Percentiles rank a stretch among this genome's conserved stretches.
Conservation (phyloP, 2,113 vertebrate genomes). For the Macrotus californicus region DNA sequence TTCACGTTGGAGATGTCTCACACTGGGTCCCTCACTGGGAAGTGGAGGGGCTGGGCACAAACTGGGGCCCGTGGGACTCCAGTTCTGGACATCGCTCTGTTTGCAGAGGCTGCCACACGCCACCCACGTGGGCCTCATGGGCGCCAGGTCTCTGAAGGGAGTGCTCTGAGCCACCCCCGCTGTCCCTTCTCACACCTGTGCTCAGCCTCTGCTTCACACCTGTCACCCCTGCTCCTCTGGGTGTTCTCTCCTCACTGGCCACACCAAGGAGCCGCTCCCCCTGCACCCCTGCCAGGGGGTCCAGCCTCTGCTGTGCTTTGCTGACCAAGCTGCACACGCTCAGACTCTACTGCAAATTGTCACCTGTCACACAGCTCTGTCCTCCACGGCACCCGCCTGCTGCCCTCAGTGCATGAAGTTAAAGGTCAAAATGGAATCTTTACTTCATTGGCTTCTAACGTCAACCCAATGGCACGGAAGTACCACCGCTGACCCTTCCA, state of each 20-base stretch:
- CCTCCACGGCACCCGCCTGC: background rate
- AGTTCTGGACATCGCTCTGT: too few relatives aligned
- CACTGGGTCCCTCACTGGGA: background rate
- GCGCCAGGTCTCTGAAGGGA: background rate
- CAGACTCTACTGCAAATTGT: background rate
- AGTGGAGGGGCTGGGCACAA: background rate
- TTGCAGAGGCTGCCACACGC: background rate
- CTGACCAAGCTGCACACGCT: background rate
- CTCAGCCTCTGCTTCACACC: background rate
- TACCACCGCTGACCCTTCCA: accelerated
- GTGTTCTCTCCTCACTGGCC: background rate
- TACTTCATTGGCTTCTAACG: background rate
- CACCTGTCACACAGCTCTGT: accelerated
- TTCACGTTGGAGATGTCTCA: too few relatives aligned
- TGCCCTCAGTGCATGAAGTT: background rate
- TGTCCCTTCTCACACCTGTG: background rate
- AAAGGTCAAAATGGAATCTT: background rate
- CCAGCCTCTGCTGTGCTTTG: background rate
- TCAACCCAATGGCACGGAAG: accelerated
- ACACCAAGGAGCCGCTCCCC: background rate
- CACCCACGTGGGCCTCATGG: background rate
- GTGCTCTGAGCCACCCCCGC: background rate
- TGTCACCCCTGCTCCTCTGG: background rate
- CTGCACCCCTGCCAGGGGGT: accelerated
- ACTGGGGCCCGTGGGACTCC: background rate